A percentile compares a stretch with the other conserved stretches of the same genome.
phyloP scores from a whole-genome alignment of 2,113 vertebrate genomes.

The Motacilla alba region DNA sequence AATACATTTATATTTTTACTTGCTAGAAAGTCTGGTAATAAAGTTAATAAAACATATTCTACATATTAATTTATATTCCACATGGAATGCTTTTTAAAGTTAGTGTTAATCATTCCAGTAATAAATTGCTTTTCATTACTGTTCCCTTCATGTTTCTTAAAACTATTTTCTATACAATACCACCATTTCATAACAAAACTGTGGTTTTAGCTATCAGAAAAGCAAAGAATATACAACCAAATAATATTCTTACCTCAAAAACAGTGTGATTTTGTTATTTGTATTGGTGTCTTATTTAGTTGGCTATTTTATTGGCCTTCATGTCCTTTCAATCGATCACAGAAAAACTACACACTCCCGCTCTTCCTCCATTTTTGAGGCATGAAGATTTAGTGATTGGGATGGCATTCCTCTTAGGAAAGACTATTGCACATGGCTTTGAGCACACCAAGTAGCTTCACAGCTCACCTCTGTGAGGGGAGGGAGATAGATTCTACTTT shows the following conservation, averaged over 20 bases:
- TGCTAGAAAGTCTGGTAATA: neutral
- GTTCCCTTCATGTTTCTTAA: neutral
- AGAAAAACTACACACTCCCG: accelerated
- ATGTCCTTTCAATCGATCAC: neutral
- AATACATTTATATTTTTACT: neutral
- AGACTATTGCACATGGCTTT: neutral
- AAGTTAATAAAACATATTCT: neutral
- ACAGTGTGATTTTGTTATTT: neutral
- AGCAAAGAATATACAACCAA: neutral
- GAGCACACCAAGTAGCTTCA: accelerated
- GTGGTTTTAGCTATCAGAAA: neutral
- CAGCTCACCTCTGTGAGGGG: neutral
- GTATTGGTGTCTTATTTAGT: neutral
- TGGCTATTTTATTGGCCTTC: neutral
- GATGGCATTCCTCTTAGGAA: neutral
- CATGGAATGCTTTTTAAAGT: neutral
- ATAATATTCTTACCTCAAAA: neutral
- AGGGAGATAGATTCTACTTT: neutral
- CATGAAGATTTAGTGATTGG: neutral
- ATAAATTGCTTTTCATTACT: neutral
- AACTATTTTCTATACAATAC: neutral
- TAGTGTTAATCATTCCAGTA: neutral
- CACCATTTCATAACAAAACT: neutral
- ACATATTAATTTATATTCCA: neutral
- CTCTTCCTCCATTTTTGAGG: neutral